Base-by-base conservation (phyloP, 2,113 vertebrate genomes). In the Ibidorhyncha struthersii region DNA sequence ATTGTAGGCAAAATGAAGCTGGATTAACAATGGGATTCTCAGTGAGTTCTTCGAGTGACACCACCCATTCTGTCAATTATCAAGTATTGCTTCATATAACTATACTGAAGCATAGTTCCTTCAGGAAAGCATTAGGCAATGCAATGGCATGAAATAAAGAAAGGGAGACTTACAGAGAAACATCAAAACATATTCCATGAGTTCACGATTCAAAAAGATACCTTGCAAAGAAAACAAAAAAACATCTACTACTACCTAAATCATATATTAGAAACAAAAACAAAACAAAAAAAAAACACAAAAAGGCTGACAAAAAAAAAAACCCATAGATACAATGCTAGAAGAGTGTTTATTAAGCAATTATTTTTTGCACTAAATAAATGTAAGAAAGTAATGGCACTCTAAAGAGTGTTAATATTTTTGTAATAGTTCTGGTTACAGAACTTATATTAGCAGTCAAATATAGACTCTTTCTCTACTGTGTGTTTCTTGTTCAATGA, bases 201-300 rank as follows among this genome's bases (percentile, higher is more conserved):
- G 1, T 63, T 63, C 20, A 73, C 92, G n/a, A 50, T 61, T 72
- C 32, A 34, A 22, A 53, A 58, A 56, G 4, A 32, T 41, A 10
- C 27, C 16, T 73, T 69, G 10, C 9, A 61, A 78, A 41, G 15
- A 74, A 76, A 78, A 41, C 14, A 74, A 76, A 62, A 8, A 62
- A 63, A 45, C 8, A 53, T 34, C 27, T 63, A 13, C 6, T 85
- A 59, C 16, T 41, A 16, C 5, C 89, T 10, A 74, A 49, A 82
- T 0, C 0, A 1, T 25, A 7, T 34, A 52, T 32, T 26, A n/a
- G 23, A 47, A 49, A 30, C 32, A 49, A 76, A 55, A 9, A 34
- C 45, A 34, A 34, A 34, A n/a, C n/a, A n/a, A 32, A 56, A 56
- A 13, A 18, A 45, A 10, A 34, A 25, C 30, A 45, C 4, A 38